phyloP scores from a whole-genome alignment of 2,113 vertebrate species.

The Platichthys stellatus region DNA sequence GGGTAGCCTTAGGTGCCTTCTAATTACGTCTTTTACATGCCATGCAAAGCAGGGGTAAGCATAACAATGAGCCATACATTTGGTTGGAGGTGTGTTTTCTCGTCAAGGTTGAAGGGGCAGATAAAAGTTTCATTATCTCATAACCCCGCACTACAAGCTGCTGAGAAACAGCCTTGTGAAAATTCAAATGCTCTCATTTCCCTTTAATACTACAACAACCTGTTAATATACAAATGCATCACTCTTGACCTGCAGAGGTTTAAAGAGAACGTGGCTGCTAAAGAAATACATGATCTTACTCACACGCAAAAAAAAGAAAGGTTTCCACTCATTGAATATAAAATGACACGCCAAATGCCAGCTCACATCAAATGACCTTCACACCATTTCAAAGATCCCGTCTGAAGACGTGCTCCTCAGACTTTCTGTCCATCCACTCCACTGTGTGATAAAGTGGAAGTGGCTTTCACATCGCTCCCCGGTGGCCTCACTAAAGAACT shows the following conservation, averaged over 20 bases:
- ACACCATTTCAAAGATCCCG: constrained; percentile 30
- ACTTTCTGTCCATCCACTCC: constrained; percentile 46
- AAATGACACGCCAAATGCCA: constrained; percentile 8
- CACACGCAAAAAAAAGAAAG: not conserved
- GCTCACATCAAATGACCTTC: constrained; percentile 55
- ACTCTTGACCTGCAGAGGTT: not conserved
- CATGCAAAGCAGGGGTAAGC: constrained; percentile 49
- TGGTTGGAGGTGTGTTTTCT: constrained; percentile 39
- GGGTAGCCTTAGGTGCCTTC: constrained; percentile 75
- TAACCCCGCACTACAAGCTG: constrained; percentile 9
- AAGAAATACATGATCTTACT: not conserved
- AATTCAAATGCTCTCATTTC: constrained; percentile 12
- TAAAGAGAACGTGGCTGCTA: not conserved
- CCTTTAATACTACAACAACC: not conserved
- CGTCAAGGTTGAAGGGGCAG: constrained; percentile 55
- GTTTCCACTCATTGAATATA: constrained; percentile 10
- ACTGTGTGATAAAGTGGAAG: constrained; percentile 72
- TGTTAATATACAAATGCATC: not conserved
- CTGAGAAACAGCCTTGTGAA: not conserved
- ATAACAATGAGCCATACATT: constrained; percentile 64
- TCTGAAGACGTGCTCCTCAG: constrained; percentile 15
- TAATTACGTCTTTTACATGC: constrained; percentile 68
- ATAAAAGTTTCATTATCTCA: constrained; percentile 30
- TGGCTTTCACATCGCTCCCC: constrained; percentile 79
- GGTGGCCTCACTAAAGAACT: constrained; percentile 76